A percentile compares a stretch with the other conserved stretches of the same genome.
Conservation (phyloP, 1,140 invertebrate species). For the Sminthurinus signatus region DNA sequence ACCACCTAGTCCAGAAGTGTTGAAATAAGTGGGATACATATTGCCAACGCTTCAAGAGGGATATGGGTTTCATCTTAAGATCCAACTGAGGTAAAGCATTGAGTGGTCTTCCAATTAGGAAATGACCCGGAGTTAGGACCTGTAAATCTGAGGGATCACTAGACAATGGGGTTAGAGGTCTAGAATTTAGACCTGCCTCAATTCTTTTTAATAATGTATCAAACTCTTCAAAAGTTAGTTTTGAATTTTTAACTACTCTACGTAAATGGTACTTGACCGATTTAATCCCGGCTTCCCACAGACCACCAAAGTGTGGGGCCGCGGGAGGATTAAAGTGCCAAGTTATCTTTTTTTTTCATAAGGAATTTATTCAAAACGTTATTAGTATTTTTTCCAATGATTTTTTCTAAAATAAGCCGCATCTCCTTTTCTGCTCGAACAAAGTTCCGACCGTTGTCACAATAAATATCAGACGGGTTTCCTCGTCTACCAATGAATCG, state of each 20-base stretch:
- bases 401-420: neutral
- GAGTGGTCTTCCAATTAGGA: slow-evolving; percentile 20
- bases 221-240: slow-evolving; percentile 40
- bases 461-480: slow-evolving; percentile 38
- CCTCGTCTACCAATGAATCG: slow-evolving; percentile 27
- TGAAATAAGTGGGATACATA: too few species aligned
- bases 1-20: too few species aligned
- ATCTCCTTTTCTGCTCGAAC: slow-evolving; percentile 42
- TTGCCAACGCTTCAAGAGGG: too few species aligned
- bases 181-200: slow-evolving; percentile 42
- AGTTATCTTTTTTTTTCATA: slow-evolving; percentile 17
- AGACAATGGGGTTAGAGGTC: slow-evolving; percentile 37
- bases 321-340: slow-evolving; percentile 44
- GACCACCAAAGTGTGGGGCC: slow-evolving; percentile 43
- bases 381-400: neutral
- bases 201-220: slow-evolving; percentile 41
- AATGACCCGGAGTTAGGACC: slow-evolving; percentile 39
- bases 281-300: slow-evolving; percentile 45
- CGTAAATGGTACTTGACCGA: slow-evolving; percentile 42
- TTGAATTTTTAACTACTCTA: slow-evolving; percentile 1
- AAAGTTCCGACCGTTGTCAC: slow-evolving; percentile 45
- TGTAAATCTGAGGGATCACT: slow-evolving; percentile 42
- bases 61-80: too few species aligned
- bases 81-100: too few species aligned
- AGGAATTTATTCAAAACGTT: neutral